Conservation (phyloP, 2,113 vertebrate species). For the Lasiurus cinereus region DNA sequence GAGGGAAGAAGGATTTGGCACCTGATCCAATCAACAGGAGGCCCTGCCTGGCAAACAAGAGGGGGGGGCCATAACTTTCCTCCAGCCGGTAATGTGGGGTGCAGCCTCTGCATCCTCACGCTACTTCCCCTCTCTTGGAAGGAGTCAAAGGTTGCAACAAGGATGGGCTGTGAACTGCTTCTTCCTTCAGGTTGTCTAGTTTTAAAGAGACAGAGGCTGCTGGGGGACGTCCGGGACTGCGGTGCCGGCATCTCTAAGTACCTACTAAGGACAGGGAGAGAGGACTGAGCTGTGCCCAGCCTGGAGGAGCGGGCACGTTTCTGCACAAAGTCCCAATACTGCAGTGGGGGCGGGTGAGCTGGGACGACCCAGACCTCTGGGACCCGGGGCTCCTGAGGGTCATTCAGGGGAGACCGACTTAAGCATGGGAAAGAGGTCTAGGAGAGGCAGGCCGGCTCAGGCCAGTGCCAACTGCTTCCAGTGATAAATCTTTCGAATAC, state of each 20-base stretch:
- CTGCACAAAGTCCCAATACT: background rate
- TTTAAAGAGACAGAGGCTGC: background rate
- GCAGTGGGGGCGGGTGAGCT: background rate
- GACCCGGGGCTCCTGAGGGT: background rate
- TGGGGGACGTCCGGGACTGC: accelerated
- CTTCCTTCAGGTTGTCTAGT: background rate
- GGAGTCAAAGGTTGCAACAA: background rate
- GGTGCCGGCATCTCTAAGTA: accelerated
- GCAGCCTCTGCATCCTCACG: background rate
- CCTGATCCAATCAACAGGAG: background rate
- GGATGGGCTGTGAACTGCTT: background rate
- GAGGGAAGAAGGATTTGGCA: background rate
- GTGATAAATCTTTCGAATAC: slow-evolving; percentile 55
- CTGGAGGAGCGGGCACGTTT: accelerated
- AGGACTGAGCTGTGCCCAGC: accelerated
- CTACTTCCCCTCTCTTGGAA: background rate
- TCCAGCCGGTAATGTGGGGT: accelerated
- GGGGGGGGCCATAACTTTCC: background rate
- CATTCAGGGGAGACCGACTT: background rate
- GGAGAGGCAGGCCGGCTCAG: background rate
- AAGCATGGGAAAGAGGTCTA: background rate
- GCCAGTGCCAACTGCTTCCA: background rate
- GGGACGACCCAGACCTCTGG: background rate
- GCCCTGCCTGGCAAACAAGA: background rate
- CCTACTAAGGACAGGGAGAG: background rate